Evolutionary conservation across 2,797 vertebrate species (phyloP).

Genomic region (Notoglanidium macrostoma): DNA sequence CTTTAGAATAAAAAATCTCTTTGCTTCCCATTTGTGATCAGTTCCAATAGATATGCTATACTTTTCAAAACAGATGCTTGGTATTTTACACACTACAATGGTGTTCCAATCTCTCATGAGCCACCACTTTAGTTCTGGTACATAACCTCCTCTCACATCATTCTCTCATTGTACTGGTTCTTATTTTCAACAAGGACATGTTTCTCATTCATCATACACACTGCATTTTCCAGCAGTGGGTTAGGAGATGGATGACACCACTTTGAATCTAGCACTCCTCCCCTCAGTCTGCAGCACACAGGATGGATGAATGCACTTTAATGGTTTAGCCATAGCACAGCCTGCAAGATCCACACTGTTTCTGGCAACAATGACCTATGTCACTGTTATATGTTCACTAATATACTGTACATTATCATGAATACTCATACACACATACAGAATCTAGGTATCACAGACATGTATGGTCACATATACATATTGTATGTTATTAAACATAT

Average conservation of each 20-base stretch:
- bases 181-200: slow-evolving; percentile 59
- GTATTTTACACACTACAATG: not conserved
- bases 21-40: slow-evolving; percentile 12
- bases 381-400: not conserved
- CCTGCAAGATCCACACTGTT: slow-evolving; percentile 41
- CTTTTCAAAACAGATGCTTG: slow-evolving; percentile 20
- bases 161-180: slow-evolving; percentile 48
- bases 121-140: slow-evolving; percentile 36
- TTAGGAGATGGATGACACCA: slow-evolving; percentile 58
- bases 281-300: slow-evolving; percentile 42
- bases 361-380: slow-evolving; percentile 13
- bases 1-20: slow-evolving; percentile 6
- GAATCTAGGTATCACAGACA: not conserved
- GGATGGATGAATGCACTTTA: slow-evolving; percentile 57
- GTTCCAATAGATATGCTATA: slow-evolving; percentile 7
- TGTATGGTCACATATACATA: not conserved
- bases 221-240: slow-evolving; percentile 53
- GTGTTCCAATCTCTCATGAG: slow-evolving; percentile 35
- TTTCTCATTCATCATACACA: slow-evolving; percentile 59
- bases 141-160: slow-evolving; percentile 49
- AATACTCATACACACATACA: not conserved
- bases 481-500: not conserved
- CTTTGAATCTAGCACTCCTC: slow-evolving; percentile 56
- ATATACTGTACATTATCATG: slow-evolving; percentile 3
- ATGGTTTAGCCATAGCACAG: slow-evolving; percentile 46